Conservation (phyloP, 2,888 invertebrate genomes). For the Dryobotodes eremita region DNA sequence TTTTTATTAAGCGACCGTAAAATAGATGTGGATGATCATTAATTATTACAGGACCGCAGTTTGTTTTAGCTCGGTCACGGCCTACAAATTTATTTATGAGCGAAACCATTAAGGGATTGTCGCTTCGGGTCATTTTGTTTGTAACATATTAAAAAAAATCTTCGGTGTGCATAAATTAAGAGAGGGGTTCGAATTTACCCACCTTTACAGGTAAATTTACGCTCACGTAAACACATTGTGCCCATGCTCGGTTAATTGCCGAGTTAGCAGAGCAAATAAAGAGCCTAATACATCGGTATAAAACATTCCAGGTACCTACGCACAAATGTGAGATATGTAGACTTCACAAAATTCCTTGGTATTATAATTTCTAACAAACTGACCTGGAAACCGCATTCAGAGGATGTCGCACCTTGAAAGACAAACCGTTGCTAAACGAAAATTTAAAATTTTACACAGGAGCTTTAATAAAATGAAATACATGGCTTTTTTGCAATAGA, state of each 20-base stretch:
- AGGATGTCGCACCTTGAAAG: no score
- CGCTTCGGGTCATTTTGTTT: constrained; percentile 81
- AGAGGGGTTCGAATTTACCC: constrained; percentile 56
- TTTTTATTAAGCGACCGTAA: constrained; percentile 85
- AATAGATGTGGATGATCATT: constrained; percentile 88
- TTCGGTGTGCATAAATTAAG: constrained; percentile 64
- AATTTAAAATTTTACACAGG: no score
- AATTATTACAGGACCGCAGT: constrained; percentile 86
- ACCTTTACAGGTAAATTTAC: constrained; percentile 57
- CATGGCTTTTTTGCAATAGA: no score
- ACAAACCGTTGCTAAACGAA: no score
- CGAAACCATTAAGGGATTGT: constrained; percentile 87
- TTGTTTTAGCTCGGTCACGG: constrained; percentile 88
- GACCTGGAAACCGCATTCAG: no score
- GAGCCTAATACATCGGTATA: constrained; percentile 16
- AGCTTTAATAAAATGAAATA: no score
- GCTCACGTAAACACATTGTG: constrained; percentile 61
- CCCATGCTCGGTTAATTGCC: constrained; percentile 48
- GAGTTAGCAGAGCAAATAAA: constrained; percentile 50
- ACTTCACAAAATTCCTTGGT: no score
- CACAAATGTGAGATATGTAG: background rate
- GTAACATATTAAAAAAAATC: constrained; percentile 67
- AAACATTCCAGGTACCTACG: constrained; percentile 8
- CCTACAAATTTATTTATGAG: constrained; percentile 87
- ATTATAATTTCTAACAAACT: no score